Evolutionary conservation across 2,888 invertebrate genomes (phyloP), one percentile per base, ranked within the genome.

Genomic region (Elegia similella): DNA sequence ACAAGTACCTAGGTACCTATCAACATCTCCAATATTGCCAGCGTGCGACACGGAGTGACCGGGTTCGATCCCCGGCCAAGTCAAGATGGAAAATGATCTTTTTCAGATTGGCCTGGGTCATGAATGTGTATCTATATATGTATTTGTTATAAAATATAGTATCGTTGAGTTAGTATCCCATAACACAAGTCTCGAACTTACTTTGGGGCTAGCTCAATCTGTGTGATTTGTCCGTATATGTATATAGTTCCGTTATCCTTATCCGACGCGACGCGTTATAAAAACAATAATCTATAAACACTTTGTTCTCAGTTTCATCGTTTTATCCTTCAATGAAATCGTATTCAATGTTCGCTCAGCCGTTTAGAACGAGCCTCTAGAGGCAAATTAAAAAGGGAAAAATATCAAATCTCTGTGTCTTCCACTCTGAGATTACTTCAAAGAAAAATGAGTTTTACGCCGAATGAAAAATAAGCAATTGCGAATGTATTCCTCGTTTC

Each of bases 371-470:
- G 43, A 30, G 13, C 15, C 53, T 30, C 42, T 54, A 55, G 58
- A 55, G 62, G 56, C 66, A 69, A 72, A 70, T 75, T 67, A 67
- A 70, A 72, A 63, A 65, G 67, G 65, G n/a, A 38, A 66, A 57
- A 53, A 30, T 29, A 43, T 42, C 42, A 62, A 62, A 61, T 58
- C 59, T 62, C 65, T 69, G 80, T 75, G 68, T 67, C 67, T 65
- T 68, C 68, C 72, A 70, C 70, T 67, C 68, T 59, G 67, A 69
- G 64, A 69, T 72, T 64, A 66, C 62, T 65, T 59, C 57, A 60
- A 59, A 66, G 66, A 63, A 72, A 79, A 80, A 76, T 72, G 68
- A 73, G 64, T 74, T 76, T 65, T 53, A 61, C 59, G 58, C 59
- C 60, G 55, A 59, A 64, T 68, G 66, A 59, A 69, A 65, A 69